phyloP scores from a whole-genome alignment of 2,797 vertebrate genomes.

The Gallinago solitaria region DNA sequence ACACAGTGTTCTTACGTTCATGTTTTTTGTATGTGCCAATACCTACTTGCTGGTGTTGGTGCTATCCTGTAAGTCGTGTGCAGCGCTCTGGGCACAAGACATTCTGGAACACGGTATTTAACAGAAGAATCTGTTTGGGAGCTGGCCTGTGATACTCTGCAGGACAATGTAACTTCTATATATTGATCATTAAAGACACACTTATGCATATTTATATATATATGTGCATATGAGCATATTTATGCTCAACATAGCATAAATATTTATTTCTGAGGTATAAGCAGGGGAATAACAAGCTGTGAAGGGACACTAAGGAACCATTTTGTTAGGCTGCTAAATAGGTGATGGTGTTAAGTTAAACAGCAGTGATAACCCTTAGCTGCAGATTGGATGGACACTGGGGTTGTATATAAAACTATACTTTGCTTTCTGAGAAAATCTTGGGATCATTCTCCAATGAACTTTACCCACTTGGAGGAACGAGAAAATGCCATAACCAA shows the following conservation, averaged over 20 bases:
- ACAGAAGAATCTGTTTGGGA: neutral
- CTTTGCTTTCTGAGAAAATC: neutral
- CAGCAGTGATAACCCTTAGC: neutral
- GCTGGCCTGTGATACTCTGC: neutral
- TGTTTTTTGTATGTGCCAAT: fast-evolving
- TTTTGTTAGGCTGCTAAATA: neutral
- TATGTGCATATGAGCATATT: too few species aligned
- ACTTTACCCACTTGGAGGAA: neutral
- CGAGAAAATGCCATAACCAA: fast-evolving
- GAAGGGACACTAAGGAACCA: neutral
- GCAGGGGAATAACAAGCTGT: neutral
- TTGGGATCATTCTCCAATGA: neutral
- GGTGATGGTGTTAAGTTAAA: neutral
- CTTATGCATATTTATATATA: too few species aligned
- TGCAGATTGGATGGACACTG: neutral
- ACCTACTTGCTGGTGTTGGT: neutral
- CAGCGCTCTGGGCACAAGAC: neutral
- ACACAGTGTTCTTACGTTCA: fast-evolving
- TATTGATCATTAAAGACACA: fast-evolving
- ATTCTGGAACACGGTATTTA: neutral
- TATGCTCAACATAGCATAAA: neutral
- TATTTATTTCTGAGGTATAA: neutral
- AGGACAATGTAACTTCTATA: neutral
- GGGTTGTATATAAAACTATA: neutral
- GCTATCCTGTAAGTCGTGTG: neutral